Base-by-base conservation (phyloP, 2,113 vertebrate genomes). In the Merops nubicus region DNA sequence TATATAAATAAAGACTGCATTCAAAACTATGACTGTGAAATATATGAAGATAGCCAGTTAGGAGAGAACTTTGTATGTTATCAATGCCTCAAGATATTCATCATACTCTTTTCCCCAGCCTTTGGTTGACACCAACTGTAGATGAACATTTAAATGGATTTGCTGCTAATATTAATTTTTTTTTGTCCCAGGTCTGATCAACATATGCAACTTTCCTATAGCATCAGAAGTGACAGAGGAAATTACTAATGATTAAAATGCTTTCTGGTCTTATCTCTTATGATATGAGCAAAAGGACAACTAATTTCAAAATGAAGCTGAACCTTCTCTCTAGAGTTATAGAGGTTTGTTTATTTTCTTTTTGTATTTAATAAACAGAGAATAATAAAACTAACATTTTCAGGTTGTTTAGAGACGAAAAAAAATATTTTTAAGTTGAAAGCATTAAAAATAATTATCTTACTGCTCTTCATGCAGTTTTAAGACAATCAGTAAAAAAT, bases 181-280 rank as follows among this genome's bases (percentile, higher is more conserved):
- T 81, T 53, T 81, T 53, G 12, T 36, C 15, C 12, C 21, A 45
- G 47, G 7, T 84, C 45, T 43, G 12, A 63, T 67, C 56, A 79
- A 4, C 6, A 33, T 53, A 47, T n/a, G 23, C 87, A 80, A 62
- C 7, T 73, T 91, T 34, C 42, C 12, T 84, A 42, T 48, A 80
- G 25, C 45, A 42, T 89, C 76, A 92, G 88, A 76, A 97, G 87
- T 69, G 1, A 68, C n/a, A 89, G 31, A 67, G 17, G 47, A 92
- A 92, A 95, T 91, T 89, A 94, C 83, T 80, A 89, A 75, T 75
- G 63, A 96, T 53, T 65, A 31, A 95, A 93, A 62, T 11, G 5
- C 12, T 63, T 87, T 87, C 45, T 90, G 18, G 26, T 82, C 47
- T 74, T 85, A 74, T 89, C 40, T 59, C 59, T 87, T 81, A 48